Conservation (phyloP, 2,888 invertebrate genomes). For the Ennomos quercinarius region DNA sequence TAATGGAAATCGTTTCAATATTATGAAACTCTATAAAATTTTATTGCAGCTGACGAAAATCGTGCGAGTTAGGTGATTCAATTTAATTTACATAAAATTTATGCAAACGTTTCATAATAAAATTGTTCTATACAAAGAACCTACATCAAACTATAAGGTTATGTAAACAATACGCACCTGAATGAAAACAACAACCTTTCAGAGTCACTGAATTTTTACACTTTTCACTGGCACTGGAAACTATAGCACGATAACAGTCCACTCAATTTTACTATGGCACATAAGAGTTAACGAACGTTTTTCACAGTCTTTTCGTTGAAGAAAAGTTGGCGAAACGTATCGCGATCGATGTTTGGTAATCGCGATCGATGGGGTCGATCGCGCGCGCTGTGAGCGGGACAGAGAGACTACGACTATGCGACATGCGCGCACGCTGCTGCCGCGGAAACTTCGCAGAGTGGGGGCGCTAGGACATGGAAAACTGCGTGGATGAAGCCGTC, state of each 20-base stretch:
- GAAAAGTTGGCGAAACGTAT: conserved; percentile 74
- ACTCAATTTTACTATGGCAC: conserved; percentile 25
- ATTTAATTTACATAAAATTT: conserved; percentile 25
- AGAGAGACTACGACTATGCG: conserved; percentile 65
- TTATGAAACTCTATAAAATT: conserved; percentile 36
- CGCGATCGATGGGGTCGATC: conserved; percentile 62
- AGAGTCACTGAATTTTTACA: conserved; percentile 20
- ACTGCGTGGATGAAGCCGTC: conserved; percentile 66
- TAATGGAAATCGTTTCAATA: conserved; percentile 22
- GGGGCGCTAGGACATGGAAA: conserved; percentile 74
- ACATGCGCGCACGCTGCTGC: conserved; percentile 41
- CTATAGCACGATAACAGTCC: conserved; percentile 19
- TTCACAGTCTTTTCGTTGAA: conserved; percentile 75
- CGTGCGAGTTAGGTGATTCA: conserved; percentile 18
- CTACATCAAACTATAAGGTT: conserved; percentile 15
- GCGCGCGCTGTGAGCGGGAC: conserved; percentile 68
- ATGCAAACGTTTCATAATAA: conserved; percentile 14
- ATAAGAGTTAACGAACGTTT: conserved; percentile 36
- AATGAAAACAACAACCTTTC: conserved; percentile 25
- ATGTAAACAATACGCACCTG: conserved; percentile 30
- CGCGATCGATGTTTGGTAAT: conserved; percentile 46
- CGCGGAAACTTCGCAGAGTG: conserved; percentile 64
- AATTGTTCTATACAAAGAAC: conserved; percentile 4
- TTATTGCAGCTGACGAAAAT: conserved; percentile 36
- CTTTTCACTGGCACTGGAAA: conserved; percentile 26